These are phyloP conservation scores for Laticauda colubrina DNA, from an alignment of 2,113 vertebrate species.

Conservation along the genomic window DNA sequence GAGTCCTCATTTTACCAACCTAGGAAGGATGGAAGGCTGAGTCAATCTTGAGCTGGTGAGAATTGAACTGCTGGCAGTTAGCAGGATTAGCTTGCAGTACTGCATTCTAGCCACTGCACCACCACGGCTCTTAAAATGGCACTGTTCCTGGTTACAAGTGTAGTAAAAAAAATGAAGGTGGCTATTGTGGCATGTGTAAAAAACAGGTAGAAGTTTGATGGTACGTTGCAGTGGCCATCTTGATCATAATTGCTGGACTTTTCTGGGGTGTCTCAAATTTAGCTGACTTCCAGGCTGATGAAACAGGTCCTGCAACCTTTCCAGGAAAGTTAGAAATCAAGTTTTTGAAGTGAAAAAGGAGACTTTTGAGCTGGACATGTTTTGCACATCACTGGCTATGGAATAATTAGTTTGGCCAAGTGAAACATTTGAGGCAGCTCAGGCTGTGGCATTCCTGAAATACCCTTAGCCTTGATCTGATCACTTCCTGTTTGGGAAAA, in stretches of 20 bases:
- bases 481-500: background rate
- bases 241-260: background rate
- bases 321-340: background rate
- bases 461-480: background rate
- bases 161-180: background rate
- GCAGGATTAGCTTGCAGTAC: too few relatives aligned
- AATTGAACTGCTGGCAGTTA: too few relatives aligned
- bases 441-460: background rate
- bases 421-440: background rate
- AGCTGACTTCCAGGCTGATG: background rate
- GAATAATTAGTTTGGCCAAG: background rate
- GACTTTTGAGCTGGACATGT: background rate
- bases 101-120: too few relatives aligned
- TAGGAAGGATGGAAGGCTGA: too few relatives aligned
- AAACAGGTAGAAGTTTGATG: background rate
- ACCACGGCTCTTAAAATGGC: background rate
- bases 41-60: too few relatives aligned
- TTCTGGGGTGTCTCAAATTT: background rate
- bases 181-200: background rate
- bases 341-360: background rate
- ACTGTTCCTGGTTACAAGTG: background rate
- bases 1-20: too few relatives aligned
- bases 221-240: background rate
- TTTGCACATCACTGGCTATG: background rate
- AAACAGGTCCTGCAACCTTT: background rate